Evolutionary conservation across 2,113 vertebrate genomes (phyloP), one percentile per base, ranked within the genome.

Genomic region (Psephotus haematonotus): DNA sequence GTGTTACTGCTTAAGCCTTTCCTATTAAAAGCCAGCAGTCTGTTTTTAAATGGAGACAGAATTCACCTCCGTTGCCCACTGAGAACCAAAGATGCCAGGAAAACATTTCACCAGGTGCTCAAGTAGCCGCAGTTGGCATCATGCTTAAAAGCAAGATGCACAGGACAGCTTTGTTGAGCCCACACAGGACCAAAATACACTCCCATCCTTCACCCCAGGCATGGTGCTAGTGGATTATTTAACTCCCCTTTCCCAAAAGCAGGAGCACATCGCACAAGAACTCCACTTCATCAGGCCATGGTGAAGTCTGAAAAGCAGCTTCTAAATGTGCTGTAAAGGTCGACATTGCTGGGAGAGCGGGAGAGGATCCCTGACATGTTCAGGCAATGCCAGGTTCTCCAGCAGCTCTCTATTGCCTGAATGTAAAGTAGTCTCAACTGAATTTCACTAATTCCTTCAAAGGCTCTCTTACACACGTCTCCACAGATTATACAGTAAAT

Each of bases 381-480:
- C 4, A 37, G 25, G 46, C 37, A 74, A 41, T 0, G 2, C 2
- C 1, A 3, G 64, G 46, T 39, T 90, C 70, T 74, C 29, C 78
- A 44, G 70, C 43, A 60, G 81, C 55, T 87, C 67, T 62, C 14
- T 33, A 2, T 9, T 35, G 76, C 83, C 68, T 74, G 63, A 57
- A 83, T 47, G 68, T 31, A 82, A 90, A 92, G 71, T 18, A 52
- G 60, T 41, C 63, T 53, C 85, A 76, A 44, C n/a, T 80, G 82
- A 93, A 70, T 88, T 63, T 62, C 85, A 49, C 64, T 94, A 86
- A 95, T 93, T 94, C 92, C 93, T 94, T 94, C 92, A 90, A 86
- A 94, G 88, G 85, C 59, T 92, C 85, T 85, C 76, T 80, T 50
- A 74, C 59, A 35, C 27, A 88, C 71, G 35, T 90, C 85, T 86